Evolutionary conservation across 2,113 vertebrate genomes (phyloP).

Genomic region (Rhadina sibilatrix): DNA sequence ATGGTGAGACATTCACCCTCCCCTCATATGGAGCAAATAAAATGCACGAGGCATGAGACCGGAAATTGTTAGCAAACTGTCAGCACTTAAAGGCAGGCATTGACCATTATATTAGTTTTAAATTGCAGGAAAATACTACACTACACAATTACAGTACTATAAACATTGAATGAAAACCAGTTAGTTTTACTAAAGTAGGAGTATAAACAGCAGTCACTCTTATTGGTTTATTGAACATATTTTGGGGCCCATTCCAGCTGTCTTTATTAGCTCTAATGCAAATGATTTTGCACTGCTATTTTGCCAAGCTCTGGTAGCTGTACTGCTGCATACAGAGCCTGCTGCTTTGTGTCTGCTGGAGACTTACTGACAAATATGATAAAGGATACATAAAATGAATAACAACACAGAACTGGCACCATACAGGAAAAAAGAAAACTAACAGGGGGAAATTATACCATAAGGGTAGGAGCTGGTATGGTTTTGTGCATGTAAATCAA

Average conservation of each 20-base stretch:
- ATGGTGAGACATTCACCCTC: neutral
- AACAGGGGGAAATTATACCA: neutral
- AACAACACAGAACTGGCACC: neutral
- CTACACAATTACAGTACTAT: constrained; percentile 26
- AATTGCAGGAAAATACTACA: constrained; percentile 23
- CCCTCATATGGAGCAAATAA: neutral
- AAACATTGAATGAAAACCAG: constrained; percentile 58
- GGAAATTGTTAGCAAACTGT: constrained; percentile 52
- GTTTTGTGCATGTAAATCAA: neutral
- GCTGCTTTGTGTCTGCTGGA: constrained; percentile 23
- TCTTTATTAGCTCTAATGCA: constrained; percentile 54
- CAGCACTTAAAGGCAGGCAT: constrained; percentile 34
- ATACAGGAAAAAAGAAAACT: neutral
- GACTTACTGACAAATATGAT: constrained; percentile 31
- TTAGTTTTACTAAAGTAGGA: constrained; percentile 50
- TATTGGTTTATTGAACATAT: constrained; percentile 61
- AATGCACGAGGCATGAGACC: neutral
- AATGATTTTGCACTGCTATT: constrained; percentile 54
- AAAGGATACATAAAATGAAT: constrained; percentile 1
- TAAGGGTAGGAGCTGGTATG: neutral
- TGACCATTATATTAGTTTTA: constrained; percentile 48
- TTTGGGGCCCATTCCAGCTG: constrained; percentile 55
- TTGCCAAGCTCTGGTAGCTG: constrained; percentile 33
- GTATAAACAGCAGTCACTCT: constrained; percentile 50
- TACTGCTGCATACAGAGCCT: constrained; percentile 17